phyloP scores from a whole-genome alignment of 2,888 invertebrate genomes.

The Myopa tessellatipennis region DNA sequence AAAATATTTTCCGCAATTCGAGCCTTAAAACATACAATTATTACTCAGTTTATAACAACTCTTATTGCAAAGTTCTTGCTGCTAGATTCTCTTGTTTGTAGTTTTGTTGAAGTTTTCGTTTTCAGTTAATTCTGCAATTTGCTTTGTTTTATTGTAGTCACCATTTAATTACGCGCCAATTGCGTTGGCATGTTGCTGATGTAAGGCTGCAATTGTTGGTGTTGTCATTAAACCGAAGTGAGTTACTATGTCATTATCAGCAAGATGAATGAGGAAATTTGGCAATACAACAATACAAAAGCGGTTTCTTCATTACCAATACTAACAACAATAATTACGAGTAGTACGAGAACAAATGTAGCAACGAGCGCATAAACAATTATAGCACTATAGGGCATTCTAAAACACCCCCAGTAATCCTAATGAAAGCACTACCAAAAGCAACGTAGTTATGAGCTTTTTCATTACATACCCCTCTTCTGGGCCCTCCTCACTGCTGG shows the following conservation, averaged over 20 bases:
- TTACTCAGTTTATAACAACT: too few relatives aligned
- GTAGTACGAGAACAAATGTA: conserved; percentile 4
- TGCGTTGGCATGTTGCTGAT: neutral
- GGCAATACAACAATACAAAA: neutral
- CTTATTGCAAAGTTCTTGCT: too few relatives aligned
- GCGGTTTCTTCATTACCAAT: neutral
- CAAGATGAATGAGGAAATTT: conserved; percentile 13
- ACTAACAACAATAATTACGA: conserved; percentile 13
- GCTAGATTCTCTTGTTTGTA: too few relatives aligned
- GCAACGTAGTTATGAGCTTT: neutral
- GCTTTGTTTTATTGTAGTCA: too few relatives aligned
- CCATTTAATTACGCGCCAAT: conserved; percentile 4
- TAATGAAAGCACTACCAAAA: conserved; percentile 4
- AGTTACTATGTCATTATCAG: conserved; percentile 25
- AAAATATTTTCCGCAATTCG: too few relatives aligned
- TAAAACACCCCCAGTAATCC: neutral
- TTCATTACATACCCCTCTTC: neutral
- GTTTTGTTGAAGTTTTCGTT: too few relatives aligned
- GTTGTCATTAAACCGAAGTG: conserved; percentile 2
- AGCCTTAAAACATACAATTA: too few relatives aligned
- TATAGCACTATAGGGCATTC: neutral
- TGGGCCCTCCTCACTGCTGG: neutral
- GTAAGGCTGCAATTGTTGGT: neutral
- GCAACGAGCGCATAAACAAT: neutral
- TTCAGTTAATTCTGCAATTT: too few relatives aligned